Base-by-base conservation (phyloP, 2,797 vertebrate species). In the Intellagama lesueurii region DNA sequence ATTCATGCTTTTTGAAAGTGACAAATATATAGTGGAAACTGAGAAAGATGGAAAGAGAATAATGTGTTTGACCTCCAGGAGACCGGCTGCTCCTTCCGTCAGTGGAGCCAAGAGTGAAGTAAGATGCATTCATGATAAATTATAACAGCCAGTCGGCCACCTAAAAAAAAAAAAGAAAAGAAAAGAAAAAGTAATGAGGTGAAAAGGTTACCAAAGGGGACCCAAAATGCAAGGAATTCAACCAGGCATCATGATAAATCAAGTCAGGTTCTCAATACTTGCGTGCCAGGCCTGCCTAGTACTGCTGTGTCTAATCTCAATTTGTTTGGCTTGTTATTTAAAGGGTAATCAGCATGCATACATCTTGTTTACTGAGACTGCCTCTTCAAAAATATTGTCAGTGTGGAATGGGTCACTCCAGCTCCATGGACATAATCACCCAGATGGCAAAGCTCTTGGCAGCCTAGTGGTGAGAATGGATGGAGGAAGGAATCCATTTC, bases 1-100 rank as follows among this genome's bases (percentile, higher is more conserved):
- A 97, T 98, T 98, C 98, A 98, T 98, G 98, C 97, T 96, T 96
- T 97, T 97, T 97, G 97, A 98, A 98, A 98, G 97, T 98, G 98
- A 98, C 98, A 98, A 98, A 98, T 98, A 98, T 96, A 96, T 92
- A 94, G 97, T 97, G 96, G 97, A 97, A 97, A 97, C 97, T 96
- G 97, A 97, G 97, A 97, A 97, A 97, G 96, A 97, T 35, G 90
- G 95, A 93, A 94, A 94, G 96, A 96, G 96, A 97, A 96, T 97
- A 96, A 96, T 97, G 96, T 94, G 94, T 96, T 96, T 97, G 97
- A 97, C 97, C 97, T 97, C 96, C 94, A 17, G 3, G 91, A 96
- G 96, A 96, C 97, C 96, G 96, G 96, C 97, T 97, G 97, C 97
- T 97, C 95, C 91, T 96, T 94, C 96, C 82, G 96, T 97, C 95